Conservation (phyloP, 1,140 invertebrate genomes). For the Leucophenga varia region DNA sequence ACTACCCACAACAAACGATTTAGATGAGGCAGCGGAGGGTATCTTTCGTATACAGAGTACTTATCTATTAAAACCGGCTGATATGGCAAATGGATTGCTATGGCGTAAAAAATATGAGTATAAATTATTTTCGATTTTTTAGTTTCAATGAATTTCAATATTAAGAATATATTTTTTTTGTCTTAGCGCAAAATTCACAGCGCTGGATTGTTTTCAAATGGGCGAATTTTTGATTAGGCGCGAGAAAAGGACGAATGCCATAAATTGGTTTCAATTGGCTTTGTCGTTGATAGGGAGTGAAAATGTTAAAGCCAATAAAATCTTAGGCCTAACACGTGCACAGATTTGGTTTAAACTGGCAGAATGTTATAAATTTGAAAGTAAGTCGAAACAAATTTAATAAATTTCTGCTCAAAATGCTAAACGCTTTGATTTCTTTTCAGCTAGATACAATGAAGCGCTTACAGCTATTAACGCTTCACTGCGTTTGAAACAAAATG, state of each 20-base stretch:
- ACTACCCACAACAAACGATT: conserved; percentile 8
- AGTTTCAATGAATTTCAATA: too few species aligned
- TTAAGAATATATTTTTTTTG: neutral
- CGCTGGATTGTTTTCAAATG: conserved; percentile 22
- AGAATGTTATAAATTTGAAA: neutral
- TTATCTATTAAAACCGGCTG: conserved; percentile 12
- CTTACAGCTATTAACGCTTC: too few species aligned
- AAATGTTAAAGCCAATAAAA: conserved; percentile 7
- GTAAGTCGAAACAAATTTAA: neutral
- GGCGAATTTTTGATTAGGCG: conserved; percentile 5
- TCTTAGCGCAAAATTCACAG: conserved; percentile 16
- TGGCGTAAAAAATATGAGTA: conserved; percentile 19
- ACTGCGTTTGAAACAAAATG: too few species aligned
- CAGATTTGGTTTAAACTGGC: conserved; percentile 15
- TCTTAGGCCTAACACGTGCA: conserved; percentile 10
- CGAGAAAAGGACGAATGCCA: neutral
- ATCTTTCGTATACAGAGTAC: conserved; percentile 9
- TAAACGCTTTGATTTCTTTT: too few species aligned
- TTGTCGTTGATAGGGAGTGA: conserved; percentile 14
- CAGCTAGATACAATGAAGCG: neutral
- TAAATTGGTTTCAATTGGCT: conserved; percentile 19
- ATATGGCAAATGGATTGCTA: conserved; percentile 21
- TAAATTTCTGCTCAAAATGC: neutral
- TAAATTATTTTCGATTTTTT: neutral
- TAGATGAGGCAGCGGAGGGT: neutral